These are phyloP conservation scores for Cancer borealis DNA, from an alignment of 2,888 invertebrate genomes.

Conservation along the genomic window DNA sequence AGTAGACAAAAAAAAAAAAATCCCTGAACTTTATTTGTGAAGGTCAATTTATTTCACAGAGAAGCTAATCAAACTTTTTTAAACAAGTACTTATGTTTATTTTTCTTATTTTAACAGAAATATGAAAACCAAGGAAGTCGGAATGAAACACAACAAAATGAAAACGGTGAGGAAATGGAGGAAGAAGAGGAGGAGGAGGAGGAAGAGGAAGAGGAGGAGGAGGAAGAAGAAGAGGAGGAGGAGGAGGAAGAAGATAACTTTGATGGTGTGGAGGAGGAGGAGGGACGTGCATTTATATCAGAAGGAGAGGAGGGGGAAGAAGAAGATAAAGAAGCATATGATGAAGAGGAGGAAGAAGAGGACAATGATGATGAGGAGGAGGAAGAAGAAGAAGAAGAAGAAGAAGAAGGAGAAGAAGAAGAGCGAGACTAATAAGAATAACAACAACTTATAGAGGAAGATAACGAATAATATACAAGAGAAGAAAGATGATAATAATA, in stretches of 20 bases:
- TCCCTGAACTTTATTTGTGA: too few relatives aligned
- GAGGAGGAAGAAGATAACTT: conserved; percentile 13
- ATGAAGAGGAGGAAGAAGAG: conserved; percentile 10
- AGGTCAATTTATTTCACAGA: too few relatives aligned
- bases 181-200: neutral
- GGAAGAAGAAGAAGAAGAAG: neutral
- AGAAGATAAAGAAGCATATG: neutral
- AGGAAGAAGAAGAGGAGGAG: neutral
- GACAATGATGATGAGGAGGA: conserved; percentile 21
- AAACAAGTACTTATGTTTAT: neutral
- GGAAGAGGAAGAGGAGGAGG: neutral
- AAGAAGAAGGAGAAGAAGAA: neutral
- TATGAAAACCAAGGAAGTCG: neutral
- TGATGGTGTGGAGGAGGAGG: neutral
- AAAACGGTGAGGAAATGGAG: neutral
- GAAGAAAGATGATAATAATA: neutral
- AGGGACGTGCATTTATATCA: neutral
- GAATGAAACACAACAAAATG: neutral
- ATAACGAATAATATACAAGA: neutral
- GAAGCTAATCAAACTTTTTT: too few relatives aligned
- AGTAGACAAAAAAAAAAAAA: too few relatives aligned
- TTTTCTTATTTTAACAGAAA: neutral
- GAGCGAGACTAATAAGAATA: neutral
- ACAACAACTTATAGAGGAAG: neutral
- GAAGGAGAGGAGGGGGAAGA: neutral